These are phyloP conservation scores for Dissostichus mawsoni DNA, from an alignment of 2,113 vertebrate species.

Conservation along the genomic window DNA sequence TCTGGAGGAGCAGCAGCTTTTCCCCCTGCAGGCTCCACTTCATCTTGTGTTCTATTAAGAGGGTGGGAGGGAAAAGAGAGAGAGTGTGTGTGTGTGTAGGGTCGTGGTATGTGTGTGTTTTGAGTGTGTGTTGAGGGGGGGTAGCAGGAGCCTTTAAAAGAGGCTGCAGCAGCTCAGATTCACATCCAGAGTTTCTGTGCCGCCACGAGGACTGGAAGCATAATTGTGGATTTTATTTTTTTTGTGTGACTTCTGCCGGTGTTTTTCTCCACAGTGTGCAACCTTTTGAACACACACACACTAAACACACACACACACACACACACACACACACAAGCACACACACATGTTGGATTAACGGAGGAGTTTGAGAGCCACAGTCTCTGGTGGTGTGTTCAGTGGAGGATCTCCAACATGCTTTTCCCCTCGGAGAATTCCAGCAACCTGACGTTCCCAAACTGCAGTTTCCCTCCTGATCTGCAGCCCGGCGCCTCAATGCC, in stretches of 20 bases:
- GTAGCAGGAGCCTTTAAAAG: conserved; percentile 54
- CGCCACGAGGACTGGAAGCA: not conserved
- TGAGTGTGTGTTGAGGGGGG: conserved; percentile 13
- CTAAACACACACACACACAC: no score
- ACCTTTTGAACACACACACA: no score
- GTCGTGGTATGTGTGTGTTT: conserved; percentile 1
- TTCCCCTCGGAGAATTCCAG: conserved; percentile 21
- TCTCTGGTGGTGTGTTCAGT: conserved; percentile 24
- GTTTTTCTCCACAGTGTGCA: not conserved
- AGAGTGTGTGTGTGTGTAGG: conserved; percentile 22
- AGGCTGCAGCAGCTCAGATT: conserved; percentile 10
- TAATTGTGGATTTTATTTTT: not conserved
- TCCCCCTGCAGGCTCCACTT: not conserved
- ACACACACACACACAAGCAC: no score
- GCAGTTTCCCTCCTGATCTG: conserved; percentile 8
- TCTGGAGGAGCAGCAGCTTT: not conserved
- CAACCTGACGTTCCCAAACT: conserved; percentile 54
- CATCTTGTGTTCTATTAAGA: not conserved
- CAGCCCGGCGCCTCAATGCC: not conserved
- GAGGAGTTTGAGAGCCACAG: not conserved
- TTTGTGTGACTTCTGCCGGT: accelerated
- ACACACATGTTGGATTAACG: not conserved
- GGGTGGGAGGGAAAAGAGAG: conserved; percentile 11
- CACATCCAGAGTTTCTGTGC: not conserved
- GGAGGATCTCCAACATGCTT: conserved; percentile 42